Evolutionary conservation across 1,140 invertebrate genomes (phyloP), one percentile per base, ranked within the genome.

Genomic region (Araneus ventricosus): DNA sequence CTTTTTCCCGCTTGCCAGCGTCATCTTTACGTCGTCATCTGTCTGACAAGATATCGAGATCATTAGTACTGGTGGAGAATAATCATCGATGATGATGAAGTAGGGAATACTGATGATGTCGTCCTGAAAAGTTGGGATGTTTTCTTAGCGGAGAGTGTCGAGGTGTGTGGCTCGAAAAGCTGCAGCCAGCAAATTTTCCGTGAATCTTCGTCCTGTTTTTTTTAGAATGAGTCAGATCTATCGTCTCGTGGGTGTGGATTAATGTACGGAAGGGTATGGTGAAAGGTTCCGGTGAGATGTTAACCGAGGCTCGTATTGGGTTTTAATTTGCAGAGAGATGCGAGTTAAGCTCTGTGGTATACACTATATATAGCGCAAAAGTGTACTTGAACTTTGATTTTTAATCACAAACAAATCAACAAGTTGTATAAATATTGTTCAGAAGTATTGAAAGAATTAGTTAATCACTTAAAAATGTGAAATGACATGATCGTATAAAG

Each of bases 1-100:
- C 67, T 61, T 24, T 61, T 24, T n/a, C 45, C 84, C 30, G 45
- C 45, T 86, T 87, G 59, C 41, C 30, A 37, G 37, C 34, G 8
- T 88, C 59, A 88, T 86, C 52, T 27, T 86, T 57, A 37, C 61
- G 39, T 88, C 86, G 57, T 37, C 67, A 61, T 34, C 22, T 88
- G 86, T 57, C 34, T 88, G 86, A 88, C 61, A 67, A 27, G 86
- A 88, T 67, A 41, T 88, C 86, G 57, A 24, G 86, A 88, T 88
- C 86, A 67, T 88, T 88, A 88, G 86, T 75, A 75, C 67, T 17
- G 4, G 45, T 6, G 59, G 61, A 67, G 61, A 57, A 88, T 67
- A 22, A 88, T 88, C 86, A 88, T 88, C 59, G 61, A 63, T 67
- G 34, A 88, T 39, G 61, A 67, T 67, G 86, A 37, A 59, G 59